Percentiles rank a stretch among this genome's conserved stretches.
Evolutionary conservation across 2,888 invertebrate genomes (phyloP).

Genomic region (Drosophila vallismaia): DNA sequence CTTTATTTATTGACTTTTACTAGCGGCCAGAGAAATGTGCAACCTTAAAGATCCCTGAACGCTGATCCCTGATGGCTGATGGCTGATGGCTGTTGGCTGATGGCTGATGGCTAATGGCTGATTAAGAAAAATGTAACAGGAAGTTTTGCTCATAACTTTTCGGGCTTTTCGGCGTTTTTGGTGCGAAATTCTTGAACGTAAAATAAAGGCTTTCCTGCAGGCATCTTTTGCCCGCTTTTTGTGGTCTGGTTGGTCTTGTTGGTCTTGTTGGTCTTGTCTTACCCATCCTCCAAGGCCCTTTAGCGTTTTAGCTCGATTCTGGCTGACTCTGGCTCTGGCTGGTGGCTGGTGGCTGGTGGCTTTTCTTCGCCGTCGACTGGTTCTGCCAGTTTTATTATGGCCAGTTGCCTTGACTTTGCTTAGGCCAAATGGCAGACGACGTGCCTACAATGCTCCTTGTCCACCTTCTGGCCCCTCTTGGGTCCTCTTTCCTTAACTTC

Average conservation of each 20-base stretch:
- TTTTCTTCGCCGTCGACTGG: constrained; percentile 42
- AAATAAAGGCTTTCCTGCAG: constrained; percentile 12
- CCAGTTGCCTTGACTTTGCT: constrained; percentile 62
- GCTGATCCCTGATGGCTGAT: constrained; percentile 7
- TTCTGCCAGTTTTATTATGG: constrained; percentile 55
- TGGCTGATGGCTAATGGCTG: background rate
- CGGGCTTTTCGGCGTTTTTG: background rate
- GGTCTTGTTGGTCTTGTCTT: background rate
- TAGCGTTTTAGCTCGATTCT: constrained; percentile 23
- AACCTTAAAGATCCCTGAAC: constrained; percentile 23
- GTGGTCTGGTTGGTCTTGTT: constrained; percentile 11
- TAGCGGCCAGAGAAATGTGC: constrained; percentile 43
- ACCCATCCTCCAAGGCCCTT: constrained; percentile 41
- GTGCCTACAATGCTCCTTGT: constrained; percentile 57
- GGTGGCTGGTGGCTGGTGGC: constrained; percentile 31
- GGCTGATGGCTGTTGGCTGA: too few relatives aligned
- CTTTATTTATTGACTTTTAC: constrained; percentile 74
- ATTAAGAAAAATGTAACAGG: constrained; percentile 38
- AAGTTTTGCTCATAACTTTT: constrained; percentile 37
- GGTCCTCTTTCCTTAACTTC: background rate
- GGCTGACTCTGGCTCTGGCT: constrained; percentile 27
- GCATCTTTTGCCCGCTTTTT: constrained; percentile 17
- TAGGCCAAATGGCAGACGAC: constrained; percentile 71
- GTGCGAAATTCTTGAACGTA: constrained; percentile 17
- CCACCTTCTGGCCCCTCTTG: constrained; percentile 3